Evolutionary conservation across 1,140 invertebrate genomes (phyloP), one percentile per base, ranked within the genome.

Genomic region (Platyscapa corneri): DNA sequence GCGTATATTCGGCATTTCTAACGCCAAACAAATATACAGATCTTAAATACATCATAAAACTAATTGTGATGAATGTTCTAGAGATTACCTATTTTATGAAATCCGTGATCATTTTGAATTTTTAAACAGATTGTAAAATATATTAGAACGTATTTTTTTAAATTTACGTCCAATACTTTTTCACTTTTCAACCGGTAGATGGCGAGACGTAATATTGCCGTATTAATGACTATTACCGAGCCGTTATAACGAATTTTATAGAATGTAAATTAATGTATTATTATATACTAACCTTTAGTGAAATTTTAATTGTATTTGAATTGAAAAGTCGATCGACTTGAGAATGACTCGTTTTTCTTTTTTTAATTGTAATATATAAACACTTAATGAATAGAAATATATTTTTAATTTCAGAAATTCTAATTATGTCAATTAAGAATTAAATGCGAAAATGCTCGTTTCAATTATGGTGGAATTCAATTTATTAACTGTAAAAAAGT

Each of bases 11-110:
- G 32, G 27, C 70, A 75, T 34, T 60, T 32, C 37, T 65, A 56
- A 72, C 82, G 72, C 82, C 82, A 84, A 78, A n/a, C 64, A 65
- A 60, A 64, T 74, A 85, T 74, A 42, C 83, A 60, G 39, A 34
- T 42, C 64, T 16, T 16, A 14, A 10, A 53, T 16, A 34, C 1
- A 3, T 16, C 1, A 6, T 67, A 32, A 10, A 67, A 14, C 30
- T 67, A 34, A 67, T 67, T 34, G 6, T 67, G 14, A 14, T 0
- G 1, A 32, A 12, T 67, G 14, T 10, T 8, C 14, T 34, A 34
- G 7, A 67, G n/a, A 67, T 64, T 53, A 53, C 8, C 18, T 53
- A 53, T 14, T 53, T 18, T 2, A 53, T 53, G 49, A 53, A 10
- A 53, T 10, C 16, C 10, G 18, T 18, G 16, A 53, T 53, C 8